phyloP scores from a whole-genome alignment of 1,140 invertebrate species.

The Lucilia cuprina region DNA sequence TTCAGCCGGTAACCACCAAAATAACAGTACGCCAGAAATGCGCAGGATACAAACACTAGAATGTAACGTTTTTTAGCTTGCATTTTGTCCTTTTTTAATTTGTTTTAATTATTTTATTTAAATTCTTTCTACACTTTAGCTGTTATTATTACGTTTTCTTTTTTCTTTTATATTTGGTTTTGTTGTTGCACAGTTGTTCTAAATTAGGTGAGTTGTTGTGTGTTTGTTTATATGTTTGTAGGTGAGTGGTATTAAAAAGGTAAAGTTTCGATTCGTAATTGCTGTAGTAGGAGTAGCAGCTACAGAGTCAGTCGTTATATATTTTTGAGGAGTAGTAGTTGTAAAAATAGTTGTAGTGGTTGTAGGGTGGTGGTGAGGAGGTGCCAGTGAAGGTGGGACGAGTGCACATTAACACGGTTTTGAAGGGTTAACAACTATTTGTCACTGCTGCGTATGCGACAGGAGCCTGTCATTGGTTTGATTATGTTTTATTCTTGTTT shows the following conservation, averaged over 20 bases:
- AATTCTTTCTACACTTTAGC: background rate
- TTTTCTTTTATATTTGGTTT: background rate
- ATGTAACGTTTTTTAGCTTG: slow-evolving; percentile 93
- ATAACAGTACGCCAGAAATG: slow-evolving; percentile 84
- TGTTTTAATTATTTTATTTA: background rate
- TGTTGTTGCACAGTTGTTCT: background rate
- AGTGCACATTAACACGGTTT: background rate
- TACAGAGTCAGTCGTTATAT: background rate
- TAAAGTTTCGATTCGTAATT: background rate
- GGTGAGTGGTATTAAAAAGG: background rate
- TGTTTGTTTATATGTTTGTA: background rate
- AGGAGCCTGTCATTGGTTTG: background rate
- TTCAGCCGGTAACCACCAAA: slow-evolving; percentile 72
- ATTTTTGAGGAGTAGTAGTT: background rate
- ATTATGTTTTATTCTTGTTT: background rate
- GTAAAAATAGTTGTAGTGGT: background rate
- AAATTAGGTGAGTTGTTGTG: background rate
- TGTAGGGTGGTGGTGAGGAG: background rate
- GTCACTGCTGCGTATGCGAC: background rate
- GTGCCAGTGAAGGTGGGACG: slow-evolving; percentile 12
- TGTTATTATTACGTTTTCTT: background rate
- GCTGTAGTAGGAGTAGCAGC: background rate
- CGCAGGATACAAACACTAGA: slow-evolving; percentile 79
- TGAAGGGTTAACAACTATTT: background rate
- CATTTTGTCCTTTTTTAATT: slow-evolving; percentile 65